Conservation (phyloP, 2,888 invertebrate genomes). For the Acanthococcus lagerstroemiae region DNA sequence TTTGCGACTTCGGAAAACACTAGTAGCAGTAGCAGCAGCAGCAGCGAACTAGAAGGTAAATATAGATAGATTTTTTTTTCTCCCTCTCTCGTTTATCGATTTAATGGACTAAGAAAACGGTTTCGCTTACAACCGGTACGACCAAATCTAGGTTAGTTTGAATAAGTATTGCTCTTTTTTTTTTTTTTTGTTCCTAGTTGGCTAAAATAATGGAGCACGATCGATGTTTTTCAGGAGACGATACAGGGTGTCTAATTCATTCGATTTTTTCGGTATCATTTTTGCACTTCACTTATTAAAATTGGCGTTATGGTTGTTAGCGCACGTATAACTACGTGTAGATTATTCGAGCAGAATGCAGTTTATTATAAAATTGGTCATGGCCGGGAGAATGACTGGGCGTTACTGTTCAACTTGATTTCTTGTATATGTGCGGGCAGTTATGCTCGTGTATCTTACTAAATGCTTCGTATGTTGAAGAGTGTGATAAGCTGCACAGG, state of each 20-base stretch:
- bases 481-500: no score
- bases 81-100: not conserved
- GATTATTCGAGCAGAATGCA: not conserved
- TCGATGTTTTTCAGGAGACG: no score
- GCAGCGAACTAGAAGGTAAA: conserved; percentile 1
- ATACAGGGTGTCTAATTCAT: not conserved
- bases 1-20: not conserved
- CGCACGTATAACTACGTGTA: not conserved
- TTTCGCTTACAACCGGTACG: not conserved
- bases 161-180: no score
- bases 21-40: conserved; percentile 2
- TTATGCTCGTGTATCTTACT: no score
- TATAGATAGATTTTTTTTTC: not conserved
- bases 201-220: no score
- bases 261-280: not conserved
- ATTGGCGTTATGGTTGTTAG: not conserved
- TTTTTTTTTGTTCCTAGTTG: no score
- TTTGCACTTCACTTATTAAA: not conserved
- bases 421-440: no score
- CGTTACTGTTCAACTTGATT: conserved; percentile 6
- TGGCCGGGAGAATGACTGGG: conserved; percentile 21
- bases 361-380: conserved; percentile 27
- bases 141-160: not conserved
- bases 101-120: not conserved
- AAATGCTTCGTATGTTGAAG: no score